A percentile compares a stretch with the other conserved stretches of the same genome.
Evolutionary conservation across 2,888 invertebrate genomes (phyloP).

Genomic region (Trichopria drosophilae): DNA sequence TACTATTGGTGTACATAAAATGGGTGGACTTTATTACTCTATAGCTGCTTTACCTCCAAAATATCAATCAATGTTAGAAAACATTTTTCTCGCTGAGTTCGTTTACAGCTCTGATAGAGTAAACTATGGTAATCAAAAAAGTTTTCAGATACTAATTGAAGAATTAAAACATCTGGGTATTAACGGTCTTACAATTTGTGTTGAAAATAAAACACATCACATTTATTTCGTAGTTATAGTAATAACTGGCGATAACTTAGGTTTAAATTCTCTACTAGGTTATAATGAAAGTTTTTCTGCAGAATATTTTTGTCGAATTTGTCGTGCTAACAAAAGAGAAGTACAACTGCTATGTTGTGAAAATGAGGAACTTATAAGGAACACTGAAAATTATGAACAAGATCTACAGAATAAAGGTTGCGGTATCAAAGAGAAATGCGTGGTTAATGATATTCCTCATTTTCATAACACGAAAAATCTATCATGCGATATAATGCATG

Average conservation of each 20-base stretch:
- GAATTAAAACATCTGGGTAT: no score
- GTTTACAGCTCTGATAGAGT: conserved; percentile 6
- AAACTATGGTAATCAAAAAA: no score
- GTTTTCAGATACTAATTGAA: no score
- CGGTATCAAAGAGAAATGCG: conserved; percentile 29
- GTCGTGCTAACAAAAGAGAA: no score
- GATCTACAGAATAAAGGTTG: no score
- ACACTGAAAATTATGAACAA: conserved; percentile 7
- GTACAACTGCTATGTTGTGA: neutral
- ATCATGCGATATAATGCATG: conserved; percentile 35
- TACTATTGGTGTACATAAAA: conserved; percentile 17
- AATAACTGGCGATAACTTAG: no score
- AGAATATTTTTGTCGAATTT: no score
- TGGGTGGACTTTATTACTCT: conserved; percentile 23
- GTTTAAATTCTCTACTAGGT: no score
- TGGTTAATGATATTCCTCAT: conserved; percentile 23
- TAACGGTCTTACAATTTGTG: no score
- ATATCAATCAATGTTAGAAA: conserved; percentile 17
- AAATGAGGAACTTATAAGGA: neutral
- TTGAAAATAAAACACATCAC: no score
- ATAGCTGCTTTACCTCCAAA: conserved; percentile 18
- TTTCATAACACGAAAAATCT: conserved; percentile 25
- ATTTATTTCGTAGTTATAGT: no score
- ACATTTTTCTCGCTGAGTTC: conserved; percentile 20
- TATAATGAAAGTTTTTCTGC: no score